A percentile compares a stretch with the other conserved stretches of the same genome.
Evolutionary conservation across 2,888 invertebrate species (phyloP).

Genomic region (Drosophila borealis): DNA sequence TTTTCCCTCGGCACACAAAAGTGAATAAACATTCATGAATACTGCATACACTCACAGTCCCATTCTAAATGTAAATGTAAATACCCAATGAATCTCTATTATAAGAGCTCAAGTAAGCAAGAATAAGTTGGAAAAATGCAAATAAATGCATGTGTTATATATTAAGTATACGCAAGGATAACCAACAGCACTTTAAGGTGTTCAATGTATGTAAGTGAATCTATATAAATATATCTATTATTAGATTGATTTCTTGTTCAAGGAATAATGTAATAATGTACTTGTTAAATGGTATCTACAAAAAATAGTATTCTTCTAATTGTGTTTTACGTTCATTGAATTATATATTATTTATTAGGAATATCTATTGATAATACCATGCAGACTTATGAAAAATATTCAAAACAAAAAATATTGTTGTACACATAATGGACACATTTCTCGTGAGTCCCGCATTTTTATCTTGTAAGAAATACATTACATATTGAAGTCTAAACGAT

Average conservation of each 20-base stretch:
- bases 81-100: constrained; percentile 14
- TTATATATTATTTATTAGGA: constrained; percentile 36
- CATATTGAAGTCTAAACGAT: constrained; percentile 32
- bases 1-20: constrained; percentile 17
- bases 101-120: constrained; percentile 3
- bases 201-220: constrained; percentile 33
- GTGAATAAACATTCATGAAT: constrained; percentile 11
- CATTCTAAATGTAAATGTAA: constrained; percentile 44
- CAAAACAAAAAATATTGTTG: constrained; percentile 28
- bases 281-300: constrained; percentile 38
- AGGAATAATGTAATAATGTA: constrained; percentile 24
- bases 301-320: constrained; percentile 27
- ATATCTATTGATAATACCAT: constrained; percentile 36
- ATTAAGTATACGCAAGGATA: constrained; percentile 47
- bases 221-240: constrained; percentile 28
- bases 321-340: constrained; percentile 37
- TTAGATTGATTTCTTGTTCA: constrained; percentile 35
- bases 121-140: constrained; percentile 12
- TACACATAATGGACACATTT: constrained; percentile 29
- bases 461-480: constrained; percentile 43
- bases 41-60: constrained; percentile 12
- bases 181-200: constrained; percentile 51
- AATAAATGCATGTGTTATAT: constrained; percentile 31
- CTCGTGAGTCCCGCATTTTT: constrained; percentile 42
- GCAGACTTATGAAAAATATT: constrained; percentile 48